These are phyloP conservation scores for Malurus elegans DNA, from an alignment of 2,113 vertebrate genomes.

Conservation along the genomic window DNA sequence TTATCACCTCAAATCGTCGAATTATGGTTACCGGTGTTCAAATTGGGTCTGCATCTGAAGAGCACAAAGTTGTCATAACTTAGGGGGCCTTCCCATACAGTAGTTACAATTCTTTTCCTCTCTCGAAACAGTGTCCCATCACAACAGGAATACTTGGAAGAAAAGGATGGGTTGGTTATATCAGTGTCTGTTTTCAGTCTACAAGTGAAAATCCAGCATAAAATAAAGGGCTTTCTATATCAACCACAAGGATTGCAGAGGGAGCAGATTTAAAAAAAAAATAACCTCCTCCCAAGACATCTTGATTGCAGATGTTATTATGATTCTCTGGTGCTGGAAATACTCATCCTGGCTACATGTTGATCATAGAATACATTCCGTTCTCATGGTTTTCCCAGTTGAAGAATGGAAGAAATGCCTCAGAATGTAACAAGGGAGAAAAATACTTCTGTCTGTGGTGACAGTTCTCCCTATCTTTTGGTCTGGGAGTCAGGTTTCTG, in stretches of 20 bases:
- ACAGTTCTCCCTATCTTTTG: conserved; percentile 5
- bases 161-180: not conserved
- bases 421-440: not conserved
- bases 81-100: not conserved
- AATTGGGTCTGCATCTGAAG: not conserved
- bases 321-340: conserved; percentile 15
- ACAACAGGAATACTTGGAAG: not conserved
- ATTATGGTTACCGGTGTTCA: not conserved
- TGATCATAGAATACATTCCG: conserved; percentile 24
- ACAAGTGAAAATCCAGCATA: not conserved
- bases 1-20: not conserved
- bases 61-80: not conserved
- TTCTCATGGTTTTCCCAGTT: conserved; percentile 9
- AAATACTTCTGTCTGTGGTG: conserved; percentile 1
- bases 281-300: not conserved
- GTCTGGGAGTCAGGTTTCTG: conserved; percentile 20
- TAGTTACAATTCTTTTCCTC: not conserved
- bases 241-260: not conserved
- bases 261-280: not conserved
- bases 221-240: not conserved
- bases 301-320: conserved; percentile 53
- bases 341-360: not conserved
- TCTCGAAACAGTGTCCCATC: not conserved
- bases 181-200: not conserved
- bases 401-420: conserved; percentile 42